Evolutionary conservation across 1,140 invertebrate genomes (phyloP), one percentile per base, ranked within the genome.

Genomic region (Drosophila sucinea): DNA sequence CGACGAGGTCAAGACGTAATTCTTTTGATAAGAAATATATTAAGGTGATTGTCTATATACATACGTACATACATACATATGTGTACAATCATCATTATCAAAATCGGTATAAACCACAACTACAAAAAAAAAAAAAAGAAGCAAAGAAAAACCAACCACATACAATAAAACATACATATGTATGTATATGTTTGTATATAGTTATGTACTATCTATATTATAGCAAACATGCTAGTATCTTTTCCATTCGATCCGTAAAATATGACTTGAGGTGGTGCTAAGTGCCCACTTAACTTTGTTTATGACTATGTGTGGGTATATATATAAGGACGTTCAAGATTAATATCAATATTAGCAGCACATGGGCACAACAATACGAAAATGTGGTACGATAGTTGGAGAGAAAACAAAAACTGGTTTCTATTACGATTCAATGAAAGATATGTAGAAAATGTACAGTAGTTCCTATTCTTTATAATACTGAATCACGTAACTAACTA

Each of bases 401-500:
- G 8, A 41, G 1, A 25, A 23, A 47, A 61, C 35, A 6, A 17
- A 76, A 77, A 77, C 73, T 70, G 41, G 73, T 77, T 77, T 70
- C 11, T 64, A 76, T 38, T 76, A 44, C 73, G 65, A 32, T 44
- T 47, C 47, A 38, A 3, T 35, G 55, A 38, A 1, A 71, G 27
- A 74, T 65, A 29, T 40, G 11, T 10, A 32, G 29, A 54, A 55
- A 69, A 35, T 29, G 5, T 17, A 17, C 17, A 17, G 58, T 68
- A 10, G 60, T 55, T 62, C 58, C 63, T 57, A 60, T 44, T 51
- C 60, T 29, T 1, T 4, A 7, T 0, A 65, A 38, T 47, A 75
- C 57, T 66, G 60, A 58, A 51, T 51, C 44, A 51, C 71, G 51
- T 27, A 29, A 61, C 67, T 27, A 29, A 61, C 67, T 58, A 63